These are phyloP conservation scores for Hypotaenidia okinawae DNA, from an alignment of 2,797 vertebrate genomes.

Conservation along the genomic window DNA sequence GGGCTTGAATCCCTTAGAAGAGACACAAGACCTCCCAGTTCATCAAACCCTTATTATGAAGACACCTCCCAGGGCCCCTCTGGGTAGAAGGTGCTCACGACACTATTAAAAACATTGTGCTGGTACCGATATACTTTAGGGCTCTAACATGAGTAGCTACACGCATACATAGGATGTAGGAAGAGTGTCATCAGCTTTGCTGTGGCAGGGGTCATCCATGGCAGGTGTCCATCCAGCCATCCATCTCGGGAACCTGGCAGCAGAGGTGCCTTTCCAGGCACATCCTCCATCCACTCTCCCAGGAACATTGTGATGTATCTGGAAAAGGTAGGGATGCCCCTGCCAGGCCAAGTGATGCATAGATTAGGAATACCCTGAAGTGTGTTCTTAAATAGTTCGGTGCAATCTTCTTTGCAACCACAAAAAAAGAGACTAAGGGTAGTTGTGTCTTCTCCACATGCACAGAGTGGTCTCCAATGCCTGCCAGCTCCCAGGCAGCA, in stretches of 20 bases:
- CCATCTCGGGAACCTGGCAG: background rate
- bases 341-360: background rate
- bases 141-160: background rate
- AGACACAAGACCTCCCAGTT: background rate
- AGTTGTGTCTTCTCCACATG: rapidly evolving
- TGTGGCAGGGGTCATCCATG: rapidly evolving
- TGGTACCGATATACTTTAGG: background rate
- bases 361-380: background rate
- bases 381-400: background rate
- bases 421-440: background rate
- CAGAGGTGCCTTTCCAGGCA: background rate
- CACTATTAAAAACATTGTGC: background rate
- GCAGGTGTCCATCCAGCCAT: background rate
- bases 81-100: background rate
- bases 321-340: background rate
- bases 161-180: background rate
- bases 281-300: background rate
- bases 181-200: background rate
- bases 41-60: background rate
- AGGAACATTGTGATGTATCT: background rate
- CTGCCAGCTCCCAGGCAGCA: background rate
- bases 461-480: background rate
- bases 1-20: background rate
- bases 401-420: rapidly evolving
- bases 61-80: background rate